Base-by-base conservation (phyloP, 2,888 invertebrate genomes). In the Corythucha ciliata region DNA sequence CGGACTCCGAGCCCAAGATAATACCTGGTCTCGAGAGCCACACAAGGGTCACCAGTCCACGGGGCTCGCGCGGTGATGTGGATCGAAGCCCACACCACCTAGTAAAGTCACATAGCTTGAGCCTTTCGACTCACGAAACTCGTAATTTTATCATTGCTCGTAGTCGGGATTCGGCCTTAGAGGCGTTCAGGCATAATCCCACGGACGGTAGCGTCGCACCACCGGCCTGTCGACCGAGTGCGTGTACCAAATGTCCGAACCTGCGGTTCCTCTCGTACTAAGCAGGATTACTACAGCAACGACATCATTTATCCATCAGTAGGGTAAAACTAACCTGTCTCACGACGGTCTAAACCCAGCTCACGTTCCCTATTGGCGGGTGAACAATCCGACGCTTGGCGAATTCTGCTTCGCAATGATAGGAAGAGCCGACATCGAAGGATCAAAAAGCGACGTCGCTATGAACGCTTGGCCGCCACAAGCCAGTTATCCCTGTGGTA, bases 321-420 rank as follows among this genome's bases (percentile, higher is more conserved):
- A 73, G 73, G 73, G 72, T 74, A 74, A 75, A 74, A 74, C 72
- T 74, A 72, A 74, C 73, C 73, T 74, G 72, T 74, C 74, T 74
- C 74, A 73, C 74, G 75, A 76, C 74, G 73, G 74, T 76, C 75
- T 75, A 75, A 77, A 74, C 74, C 74, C 57, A 59, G 57, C 54
- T 59, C 59, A 57, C 58, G 56, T 55, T 55, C 52, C 52, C 55
- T 52, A 34, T 55, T 52, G 29, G 72, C 71, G 76, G 76, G 75
- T 77, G 76, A 79, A 78, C 77, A 79, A 79, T 79, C 77, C 77
- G 72, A 79, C 77, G 72, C 78, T 78, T 78, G 72, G 75, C 70
- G 73, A 78, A 74, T 78, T 79, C 74, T 74, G 78, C 78, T 77
- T 78, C 77, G 56, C 50, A 52, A 58, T 58, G 58, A 57, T 57